A percentile compares a stretch with the other conserved stretches of the same genome.
phyloP scores from a whole-genome alignment of 2,888 invertebrate species.

The Catocala nupta region DNA sequence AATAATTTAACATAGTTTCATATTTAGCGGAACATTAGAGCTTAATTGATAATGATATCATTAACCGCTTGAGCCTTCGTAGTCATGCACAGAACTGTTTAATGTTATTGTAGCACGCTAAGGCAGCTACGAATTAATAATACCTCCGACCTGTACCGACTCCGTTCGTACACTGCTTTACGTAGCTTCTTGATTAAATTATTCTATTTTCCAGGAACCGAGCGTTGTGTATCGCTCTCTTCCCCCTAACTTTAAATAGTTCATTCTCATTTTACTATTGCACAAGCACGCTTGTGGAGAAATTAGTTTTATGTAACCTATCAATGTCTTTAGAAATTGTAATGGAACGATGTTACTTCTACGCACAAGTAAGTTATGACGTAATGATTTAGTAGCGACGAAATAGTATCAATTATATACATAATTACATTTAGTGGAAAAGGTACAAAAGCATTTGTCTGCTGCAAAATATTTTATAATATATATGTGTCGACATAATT shows the following conservation, averaged over 20 bases:
- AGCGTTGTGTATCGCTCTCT: neutral
- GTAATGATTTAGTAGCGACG: too few species aligned
- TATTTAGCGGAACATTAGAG: constrained; percentile 53
- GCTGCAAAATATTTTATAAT: too few species aligned
- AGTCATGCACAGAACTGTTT: constrained; percentile 54
- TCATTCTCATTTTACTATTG: constrained; percentile 2
- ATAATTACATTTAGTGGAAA: too few species aligned
- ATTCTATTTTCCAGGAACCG: neutral
- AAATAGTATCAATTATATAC: too few species aligned
- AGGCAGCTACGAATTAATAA: constrained; percentile 32
- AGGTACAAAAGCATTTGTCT: too few species aligned
- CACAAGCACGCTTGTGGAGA: too few species aligned
- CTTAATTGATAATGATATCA: constrained; percentile 66
- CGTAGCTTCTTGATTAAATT: constrained; percentile 17
- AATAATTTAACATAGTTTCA: constrained; percentile 46
- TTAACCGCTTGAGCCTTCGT: constrained; percentile 56
- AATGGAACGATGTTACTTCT: too few species aligned
- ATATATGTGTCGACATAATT: too few species aligned
- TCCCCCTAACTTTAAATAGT: too few species aligned
- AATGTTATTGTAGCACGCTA: constrained; percentile 66
- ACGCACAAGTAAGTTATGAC: too few species aligned
- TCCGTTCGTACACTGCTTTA: neutral
- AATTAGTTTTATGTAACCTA: too few species aligned
- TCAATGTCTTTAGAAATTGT: too few species aligned
- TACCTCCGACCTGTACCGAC: constrained; percentile 7